phyloP scores from a whole-genome alignment of 2,113 vertebrate species.

The Crypturellus undulatus region DNA sequence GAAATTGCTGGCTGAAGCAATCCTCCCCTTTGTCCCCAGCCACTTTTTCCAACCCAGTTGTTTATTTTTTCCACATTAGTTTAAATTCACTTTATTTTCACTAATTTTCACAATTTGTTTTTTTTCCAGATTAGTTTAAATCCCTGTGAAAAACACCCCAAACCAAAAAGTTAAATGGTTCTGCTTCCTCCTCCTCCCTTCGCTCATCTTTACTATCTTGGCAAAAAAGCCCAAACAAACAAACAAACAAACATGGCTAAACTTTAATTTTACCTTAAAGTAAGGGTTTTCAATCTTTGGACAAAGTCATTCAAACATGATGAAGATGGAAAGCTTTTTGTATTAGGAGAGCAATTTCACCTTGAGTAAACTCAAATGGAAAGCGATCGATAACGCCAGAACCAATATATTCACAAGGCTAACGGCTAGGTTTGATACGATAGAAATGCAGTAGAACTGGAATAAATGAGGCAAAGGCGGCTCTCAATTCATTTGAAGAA shows the following conservation, averaged over 20 bases:
- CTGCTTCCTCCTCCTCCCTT: background rate
- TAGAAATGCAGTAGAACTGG: background rate
- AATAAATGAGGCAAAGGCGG: background rate
- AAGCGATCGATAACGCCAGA: background rate
- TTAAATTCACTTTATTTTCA: background rate
- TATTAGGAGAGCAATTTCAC: slow-evolving; percentile 11
- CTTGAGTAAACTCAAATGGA: slow-evolving; percentile 28
- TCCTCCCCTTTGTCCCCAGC: background rate
- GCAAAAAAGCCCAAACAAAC: background rate
- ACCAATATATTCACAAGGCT: background rate
- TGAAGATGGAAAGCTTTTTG: background rate
- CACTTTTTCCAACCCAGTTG: background rate
- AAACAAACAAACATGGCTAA: background rate
- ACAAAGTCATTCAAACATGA: background rate
- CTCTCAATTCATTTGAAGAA: background rate
- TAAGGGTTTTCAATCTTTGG: background rate
- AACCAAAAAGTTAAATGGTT: background rate
- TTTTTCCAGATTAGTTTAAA: background rate
- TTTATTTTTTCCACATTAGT: background rate
- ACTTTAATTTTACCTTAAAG: background rate
- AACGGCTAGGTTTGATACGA: background rate
- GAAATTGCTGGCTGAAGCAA: background rate
- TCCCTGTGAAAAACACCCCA: background rate
- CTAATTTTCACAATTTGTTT: too few relatives aligned
- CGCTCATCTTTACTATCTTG: background rate